Conservation (phyloP, 2,797 vertebrate genomes). For the Pempheris klunzingeri region DNA sequence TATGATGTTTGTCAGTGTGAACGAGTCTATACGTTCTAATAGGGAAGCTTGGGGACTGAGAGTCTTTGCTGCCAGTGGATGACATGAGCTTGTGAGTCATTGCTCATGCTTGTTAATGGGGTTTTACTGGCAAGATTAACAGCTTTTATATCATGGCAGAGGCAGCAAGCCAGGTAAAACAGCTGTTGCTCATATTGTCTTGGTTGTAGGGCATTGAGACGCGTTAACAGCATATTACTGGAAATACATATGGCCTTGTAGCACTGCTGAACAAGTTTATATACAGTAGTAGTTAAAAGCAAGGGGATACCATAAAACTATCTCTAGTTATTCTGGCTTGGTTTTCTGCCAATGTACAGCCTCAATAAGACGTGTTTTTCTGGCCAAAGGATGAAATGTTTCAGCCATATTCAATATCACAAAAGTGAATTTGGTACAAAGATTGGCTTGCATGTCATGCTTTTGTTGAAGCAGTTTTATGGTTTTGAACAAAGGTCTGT, state of each 20-base stretch:
- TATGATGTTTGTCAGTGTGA: constrained; percentile 43
- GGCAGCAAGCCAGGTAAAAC: constrained; percentile 82
- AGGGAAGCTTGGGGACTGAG: constrained; percentile 60
- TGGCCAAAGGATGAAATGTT: constrained; percentile 38
- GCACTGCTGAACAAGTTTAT: constrained; percentile 51
- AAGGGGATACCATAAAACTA: constrained; percentile 39
- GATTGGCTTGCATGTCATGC: constrained; percentile 10
- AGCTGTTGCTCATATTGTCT: constrained; percentile 84
- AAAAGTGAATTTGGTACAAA: constrained; percentile 40
- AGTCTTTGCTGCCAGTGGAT: constrained; percentile 59
- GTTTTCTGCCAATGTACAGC: constrained; percentile 38
- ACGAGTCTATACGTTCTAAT: constrained; percentile 40
- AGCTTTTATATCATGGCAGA: constrained; percentile 83
- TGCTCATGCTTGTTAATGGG: constrained; percentile 80
- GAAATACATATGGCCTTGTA: constrained; percentile 68
- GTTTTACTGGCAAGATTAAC: constrained; percentile 85
- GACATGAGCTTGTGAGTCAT: constrained; percentile 78
- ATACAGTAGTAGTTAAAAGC: constrained; percentile 47
- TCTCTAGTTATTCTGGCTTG: constrained; percentile 30
- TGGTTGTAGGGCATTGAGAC: constrained; percentile 72
- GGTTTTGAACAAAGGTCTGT: constrained; percentile 43
- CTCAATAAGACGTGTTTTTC: constrained; percentile 26
- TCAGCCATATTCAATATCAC: constrained; percentile 30
- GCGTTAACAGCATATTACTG: constrained; percentile 73
- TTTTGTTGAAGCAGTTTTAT: constrained; percentile 43